Percentiles rank a stretch among this genome's conserved stretches.
phyloP scores from a whole-genome alignment of 2,797 vertebrate genomes.

The Gymnopithys bicolor region DNA sequence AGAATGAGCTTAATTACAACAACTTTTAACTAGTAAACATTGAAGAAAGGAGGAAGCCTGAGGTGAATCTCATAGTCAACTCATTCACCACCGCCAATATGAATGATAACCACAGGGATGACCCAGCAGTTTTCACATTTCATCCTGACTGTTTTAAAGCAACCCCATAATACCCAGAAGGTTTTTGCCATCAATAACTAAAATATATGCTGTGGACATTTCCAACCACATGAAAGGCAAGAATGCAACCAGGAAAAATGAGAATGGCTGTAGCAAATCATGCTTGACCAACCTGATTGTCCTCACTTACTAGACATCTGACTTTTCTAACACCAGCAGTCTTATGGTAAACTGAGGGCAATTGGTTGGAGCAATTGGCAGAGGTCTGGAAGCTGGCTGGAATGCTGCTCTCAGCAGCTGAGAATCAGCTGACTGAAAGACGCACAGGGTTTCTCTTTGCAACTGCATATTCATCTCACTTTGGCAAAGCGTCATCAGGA shows the following conservation, averaged over 20 bases:
- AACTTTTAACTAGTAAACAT: slow-evolving; percentile 16
- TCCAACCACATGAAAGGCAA: not conserved
- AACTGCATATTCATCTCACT: not conserved
- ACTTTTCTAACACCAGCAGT: not conserved
- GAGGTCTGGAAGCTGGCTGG: not conserved
- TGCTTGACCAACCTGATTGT: not conserved
- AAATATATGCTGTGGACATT: not conserved
- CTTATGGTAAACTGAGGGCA: not conserved
- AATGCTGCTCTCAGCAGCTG: not conserved
- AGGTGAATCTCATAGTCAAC: not conserved
- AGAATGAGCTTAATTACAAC: not conserved
- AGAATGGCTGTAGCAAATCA: not conserved
- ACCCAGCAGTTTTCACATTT: slow-evolving; percentile 45
- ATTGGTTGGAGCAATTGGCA: not conserved
- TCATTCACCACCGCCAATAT: not conserved
- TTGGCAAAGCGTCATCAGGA: not conserved
- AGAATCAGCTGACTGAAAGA: not conserved
- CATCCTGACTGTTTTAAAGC: slow-evolving; percentile 58
- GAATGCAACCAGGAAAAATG: slow-evolving; percentile 21
- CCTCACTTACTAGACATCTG: not conserved
- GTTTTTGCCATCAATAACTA: slow-evolving; percentile 52
- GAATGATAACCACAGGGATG: slow-evolving; percentile 47
- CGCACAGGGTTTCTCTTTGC: not conserved
- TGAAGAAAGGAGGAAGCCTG: not conserved
- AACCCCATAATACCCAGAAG: slow-evolving; percentile 41